Base-by-base conservation (phyloP, 2,113 vertebrate species). In the Hypomesus transpacificus region DNA sequence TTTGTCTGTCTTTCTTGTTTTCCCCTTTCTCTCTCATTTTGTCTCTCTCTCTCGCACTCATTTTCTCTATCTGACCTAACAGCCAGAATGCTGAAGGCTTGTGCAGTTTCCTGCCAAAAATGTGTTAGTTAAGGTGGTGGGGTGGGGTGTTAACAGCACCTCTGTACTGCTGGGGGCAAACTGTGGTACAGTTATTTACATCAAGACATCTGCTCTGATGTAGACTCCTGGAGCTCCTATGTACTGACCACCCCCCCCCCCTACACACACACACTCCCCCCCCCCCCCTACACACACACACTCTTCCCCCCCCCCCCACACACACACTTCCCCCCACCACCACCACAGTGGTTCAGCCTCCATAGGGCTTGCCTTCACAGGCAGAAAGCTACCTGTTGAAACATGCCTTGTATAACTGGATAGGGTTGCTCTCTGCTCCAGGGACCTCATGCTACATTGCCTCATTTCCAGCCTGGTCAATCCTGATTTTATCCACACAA, bases 171-270 rank as follows among this genome's bases (percentile, higher is more conserved):
- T 75, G 68, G 56, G 46, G 85, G 85, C 82, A 54, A 56, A 65
- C 80, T 73, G 75, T 71, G 56, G 18, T 22, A 66, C 65, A 61
- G 62, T 78, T 86, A 78, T 85, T 87, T 86, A 82, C 77, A 85
- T 86, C 73, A 82, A 86, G 78, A 83, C 74, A 73, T 81, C 21
- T 56, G 59, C 77, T 72, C 69, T 78, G 31, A 34, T 6, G 31
- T 34, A 6, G 31, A 34, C 31, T 34, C 6, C 31, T 34, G 6
- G 31, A 34, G 31, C 31, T 34, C 31, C 31, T 34, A 34, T 34
- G 31, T 31, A 31, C 28, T 4, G 2, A 4, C 28, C 28, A 82
- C 2, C 28, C 28, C 28, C 28, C 4, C 28, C 28, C 28, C 28
- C 28, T n/a, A n/a, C 31, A 5, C 31, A 4, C 31, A 34, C 31